These are phyloP conservation scores for Vidua macroura DNA, from an alignment of 2,113 vertebrate species.

Conservation along the genomic window DNA sequence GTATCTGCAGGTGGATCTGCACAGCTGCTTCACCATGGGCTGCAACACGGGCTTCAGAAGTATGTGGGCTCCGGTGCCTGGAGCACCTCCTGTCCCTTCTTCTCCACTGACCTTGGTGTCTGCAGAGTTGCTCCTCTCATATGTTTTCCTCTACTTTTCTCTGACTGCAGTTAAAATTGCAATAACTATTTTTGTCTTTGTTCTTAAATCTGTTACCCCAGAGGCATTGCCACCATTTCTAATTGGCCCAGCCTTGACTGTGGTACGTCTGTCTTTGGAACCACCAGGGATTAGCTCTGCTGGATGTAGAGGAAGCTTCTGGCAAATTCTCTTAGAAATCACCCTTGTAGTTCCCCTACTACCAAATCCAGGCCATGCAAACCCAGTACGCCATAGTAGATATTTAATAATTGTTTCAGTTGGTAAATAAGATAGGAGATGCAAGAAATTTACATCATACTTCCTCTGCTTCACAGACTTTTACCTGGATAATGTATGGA, in stretches of 20 bases:
- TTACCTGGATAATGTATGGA: not conserved
- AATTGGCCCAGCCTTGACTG: not conserved
- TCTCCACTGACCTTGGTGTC: not conserved
- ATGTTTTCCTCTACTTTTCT: not conserved
- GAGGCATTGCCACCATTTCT: not conserved
- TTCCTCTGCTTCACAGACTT: not conserved
- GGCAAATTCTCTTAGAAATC: not conserved
- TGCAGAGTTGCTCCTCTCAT: not conserved
- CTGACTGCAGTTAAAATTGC: too few relatives aligned
- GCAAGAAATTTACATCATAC: fast-evolving
- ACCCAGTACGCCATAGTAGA: too few relatives aligned
- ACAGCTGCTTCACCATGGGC: not conserved
- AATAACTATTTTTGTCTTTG: not conserved
- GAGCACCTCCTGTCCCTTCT: fast-evolving
- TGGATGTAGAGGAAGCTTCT: not conserved
- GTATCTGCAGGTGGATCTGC: not conserved
- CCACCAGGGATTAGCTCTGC: not conserved
- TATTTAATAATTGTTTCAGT: not conserved
- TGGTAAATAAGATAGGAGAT: not conserved
- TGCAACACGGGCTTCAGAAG: fast-evolving
- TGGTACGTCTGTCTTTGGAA: fast-evolving
- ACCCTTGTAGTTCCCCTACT: not conserved
- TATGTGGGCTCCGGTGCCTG: fast-evolving
- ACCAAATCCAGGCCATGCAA: not conserved
- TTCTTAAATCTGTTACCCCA: not conserved